These are phyloP conservation scores for Trematocara nigrifrons DNA, from an alignment of 2,113 vertebrate genomes.

Conservation along the genomic window DNA sequence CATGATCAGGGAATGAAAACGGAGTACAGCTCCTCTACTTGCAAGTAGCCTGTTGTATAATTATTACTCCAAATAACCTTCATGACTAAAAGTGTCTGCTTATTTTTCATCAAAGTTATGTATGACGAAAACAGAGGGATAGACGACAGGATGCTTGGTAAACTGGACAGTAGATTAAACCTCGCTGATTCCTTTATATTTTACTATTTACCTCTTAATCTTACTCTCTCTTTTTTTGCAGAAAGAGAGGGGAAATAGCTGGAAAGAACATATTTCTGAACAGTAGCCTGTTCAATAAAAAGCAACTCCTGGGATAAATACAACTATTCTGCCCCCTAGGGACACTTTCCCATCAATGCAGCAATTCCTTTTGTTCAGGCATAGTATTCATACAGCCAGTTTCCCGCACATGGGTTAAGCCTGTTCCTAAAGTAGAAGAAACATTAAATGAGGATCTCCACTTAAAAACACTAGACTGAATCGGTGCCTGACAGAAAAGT, in stretches of 20 bases:
- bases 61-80: background rate
- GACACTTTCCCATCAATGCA: background rate
- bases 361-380: background rate
- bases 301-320: background rate
- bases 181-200: background rate
- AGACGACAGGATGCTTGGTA: background rate
- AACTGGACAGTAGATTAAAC: background rate
- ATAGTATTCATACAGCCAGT: background rate
- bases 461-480: background rate
- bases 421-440: background rate
- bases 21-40: background rate
- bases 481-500: background rate
- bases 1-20: background rate
- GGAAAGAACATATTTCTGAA: background rate
- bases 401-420: background rate
- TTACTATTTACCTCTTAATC: background rate
- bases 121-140: background rate
- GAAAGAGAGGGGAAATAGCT: background rate
- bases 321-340: constrained; percentile 25
- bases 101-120: background rate
- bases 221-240: background rate
- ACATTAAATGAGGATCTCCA: background rate
- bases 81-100: background rate
- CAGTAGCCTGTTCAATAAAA: background rate
- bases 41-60: background rate